Conservation (phyloP, 2,113 vertebrate species). For the Catharus minimus region DNA sequence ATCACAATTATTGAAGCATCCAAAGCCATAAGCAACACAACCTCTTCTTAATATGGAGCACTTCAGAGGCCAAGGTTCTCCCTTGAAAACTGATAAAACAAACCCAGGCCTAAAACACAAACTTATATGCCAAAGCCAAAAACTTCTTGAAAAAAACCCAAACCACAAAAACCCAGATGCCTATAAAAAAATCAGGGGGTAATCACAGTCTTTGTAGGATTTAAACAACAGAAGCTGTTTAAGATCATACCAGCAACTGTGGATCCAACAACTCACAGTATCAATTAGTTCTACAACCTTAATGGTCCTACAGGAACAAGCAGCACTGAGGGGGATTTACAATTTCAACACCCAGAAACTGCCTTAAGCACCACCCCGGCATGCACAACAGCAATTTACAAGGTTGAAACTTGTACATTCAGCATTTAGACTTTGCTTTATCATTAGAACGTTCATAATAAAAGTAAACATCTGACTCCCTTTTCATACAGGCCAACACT, state of each 20-base stretch:
- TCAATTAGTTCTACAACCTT: neutral
- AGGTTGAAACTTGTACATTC: neutral
- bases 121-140: neutral
- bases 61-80: neutral
- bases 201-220: neutral
- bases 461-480: neutral
- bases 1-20: neutral
- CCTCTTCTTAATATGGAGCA: neutral
- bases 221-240: neutral
- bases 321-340: fast-evolving
- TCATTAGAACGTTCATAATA: neutral
- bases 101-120: neutral
- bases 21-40: neutral
- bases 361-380: neutral
- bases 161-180: neutral
- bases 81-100: neutral
- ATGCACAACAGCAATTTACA: neutral
- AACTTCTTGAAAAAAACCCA: neutral
- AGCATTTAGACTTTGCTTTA: neutral
- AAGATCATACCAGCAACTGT: neutral
- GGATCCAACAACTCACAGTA: neutral
- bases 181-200: neutral
- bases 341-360: neutral
- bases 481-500: neutral
- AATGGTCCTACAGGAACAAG: neutral